Evolutionary conservation across 2,113 vertebrate genomes (phyloP), one percentile per base, ranked within the genome.

Genomic region (Nesoenas mayeri): DNA sequence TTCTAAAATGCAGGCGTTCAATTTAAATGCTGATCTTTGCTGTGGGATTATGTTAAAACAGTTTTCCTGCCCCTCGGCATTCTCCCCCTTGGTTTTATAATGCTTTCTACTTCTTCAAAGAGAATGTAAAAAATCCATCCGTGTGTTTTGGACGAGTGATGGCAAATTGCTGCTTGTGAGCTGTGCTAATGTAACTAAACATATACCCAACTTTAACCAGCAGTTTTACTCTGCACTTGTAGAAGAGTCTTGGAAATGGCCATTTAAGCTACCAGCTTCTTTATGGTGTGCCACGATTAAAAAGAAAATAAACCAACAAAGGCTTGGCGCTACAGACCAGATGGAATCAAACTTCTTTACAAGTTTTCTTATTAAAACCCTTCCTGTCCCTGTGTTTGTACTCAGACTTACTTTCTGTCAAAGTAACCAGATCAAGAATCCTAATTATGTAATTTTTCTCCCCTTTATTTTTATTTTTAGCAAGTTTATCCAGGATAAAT

Each of bases 401-500:
- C n/a, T 94, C 66, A 85, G 77, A 69, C 38, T 82, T 75, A 50
- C 36, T 77, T 85, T 82, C 53, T 83, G 60, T 69, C 51, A 83
- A 74, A 90, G 80, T 61, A 78, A 85, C 29, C 36, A 70, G 28
- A 69, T 62, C 28, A 74, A 57, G 85, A 71, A 72, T 48, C 42
- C 34, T 78, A 77, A 80, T 71, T 64, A 60, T 53, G 40, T 73
- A 34, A 48, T 57, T 88, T 36, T 58, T 10, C 7, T 11, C 32
- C 29, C 67, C 20, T 3, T 65, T 71, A 2, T 13, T 67, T 93
- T 85, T 85, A 83, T 50, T 93, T 97, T 61, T 95, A 99, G 98
- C 97, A 99, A 99, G 86, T 99, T 99, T 85, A 98, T 98, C 82
- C 98, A 99, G 96, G 98, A 98, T 95, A 99, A 99, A 89, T 99